phyloP scores from a whole-genome alignment of 1,140 invertebrate genomes.

The Camponotus vicinus region DNA sequence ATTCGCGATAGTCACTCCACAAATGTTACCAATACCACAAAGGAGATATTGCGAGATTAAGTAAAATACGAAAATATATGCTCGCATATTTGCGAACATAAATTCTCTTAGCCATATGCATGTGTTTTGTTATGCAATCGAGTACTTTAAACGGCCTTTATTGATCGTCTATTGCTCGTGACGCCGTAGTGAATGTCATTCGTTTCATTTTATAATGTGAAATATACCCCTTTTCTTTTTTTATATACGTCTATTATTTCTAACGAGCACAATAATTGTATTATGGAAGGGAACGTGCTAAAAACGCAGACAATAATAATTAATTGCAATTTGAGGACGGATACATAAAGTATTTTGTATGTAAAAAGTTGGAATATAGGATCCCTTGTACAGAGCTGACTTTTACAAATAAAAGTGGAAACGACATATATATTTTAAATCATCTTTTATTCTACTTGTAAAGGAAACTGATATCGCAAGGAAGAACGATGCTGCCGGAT shows the following conservation, averaged over 20 bases:
- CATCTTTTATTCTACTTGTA: constrained; percentile 21
- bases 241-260: constrained; percentile 5
- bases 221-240: constrained; percentile 23
- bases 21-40: background rate
- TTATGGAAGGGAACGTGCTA: constrained; percentile 41
- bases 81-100: background rate
- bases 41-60: background rate
- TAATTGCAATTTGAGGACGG: constrained; percentile 41
- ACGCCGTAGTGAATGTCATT: background rate
- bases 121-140: constrained; percentile 7
- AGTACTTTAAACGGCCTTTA: background rate
- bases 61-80: background rate
- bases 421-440: constrained; percentile 22
- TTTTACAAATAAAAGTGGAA: constrained; percentile 48
- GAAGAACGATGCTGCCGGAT: constrained; percentile 37
- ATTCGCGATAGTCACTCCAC: constrained; percentile 8
- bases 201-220: constrained; percentile 15
- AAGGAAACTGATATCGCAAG: background rate
- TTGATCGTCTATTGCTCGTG: background rate
- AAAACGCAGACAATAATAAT: constrained; percentile 57
- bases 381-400: constrained; percentile 40
- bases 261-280: constrained; percentile 14
- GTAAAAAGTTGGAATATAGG: constrained; percentile 36
- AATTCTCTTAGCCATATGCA: background rate
- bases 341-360: constrained; percentile 56